Conservation (phyloP, 1,140 invertebrate species). For the Solenopsis fugax region DNA sequence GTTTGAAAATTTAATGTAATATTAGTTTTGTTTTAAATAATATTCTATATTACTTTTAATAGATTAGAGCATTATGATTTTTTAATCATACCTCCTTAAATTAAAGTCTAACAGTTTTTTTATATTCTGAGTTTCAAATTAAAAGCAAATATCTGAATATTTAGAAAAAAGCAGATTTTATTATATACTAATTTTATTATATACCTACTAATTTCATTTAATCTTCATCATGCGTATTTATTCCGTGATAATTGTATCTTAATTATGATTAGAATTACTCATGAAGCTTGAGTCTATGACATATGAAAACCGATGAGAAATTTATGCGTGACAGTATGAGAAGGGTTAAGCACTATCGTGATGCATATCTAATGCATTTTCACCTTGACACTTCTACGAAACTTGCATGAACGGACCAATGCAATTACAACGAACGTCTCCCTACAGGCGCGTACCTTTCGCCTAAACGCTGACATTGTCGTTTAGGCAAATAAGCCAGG, state of each 20-base stretch:
- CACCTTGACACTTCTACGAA: conserved; percentile 37
- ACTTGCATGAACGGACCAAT: conserved; percentile 20
- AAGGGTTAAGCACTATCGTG: neutral
- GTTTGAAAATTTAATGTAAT: too few species aligned
- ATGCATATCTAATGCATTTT: conserved; percentile 31
- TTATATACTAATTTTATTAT: neutral
- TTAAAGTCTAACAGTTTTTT: too few species aligned
- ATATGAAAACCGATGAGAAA: neutral
- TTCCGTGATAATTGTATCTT: neutral
- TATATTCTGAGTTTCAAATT: too few species aligned
- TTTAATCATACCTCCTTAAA: too few species aligned
- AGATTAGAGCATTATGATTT: too few species aligned
- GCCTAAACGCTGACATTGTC: neutral
- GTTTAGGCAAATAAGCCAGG: conserved; percentile 19
- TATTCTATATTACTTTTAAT: too few species aligned
- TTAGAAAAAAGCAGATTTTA: neutral
- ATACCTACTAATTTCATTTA: neutral
- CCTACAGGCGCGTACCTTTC: neutral
- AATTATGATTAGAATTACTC: neutral
- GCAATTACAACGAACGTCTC: conserved; percentile 37
- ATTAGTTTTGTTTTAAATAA: too few species aligned
- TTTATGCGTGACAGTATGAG: neutral
- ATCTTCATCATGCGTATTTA: neutral
- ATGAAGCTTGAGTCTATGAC: neutral
- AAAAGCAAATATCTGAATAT: neutral